Base-by-base conservation (phyloP, 2,888 invertebrate species). In the Orthosia incerta region DNA sequence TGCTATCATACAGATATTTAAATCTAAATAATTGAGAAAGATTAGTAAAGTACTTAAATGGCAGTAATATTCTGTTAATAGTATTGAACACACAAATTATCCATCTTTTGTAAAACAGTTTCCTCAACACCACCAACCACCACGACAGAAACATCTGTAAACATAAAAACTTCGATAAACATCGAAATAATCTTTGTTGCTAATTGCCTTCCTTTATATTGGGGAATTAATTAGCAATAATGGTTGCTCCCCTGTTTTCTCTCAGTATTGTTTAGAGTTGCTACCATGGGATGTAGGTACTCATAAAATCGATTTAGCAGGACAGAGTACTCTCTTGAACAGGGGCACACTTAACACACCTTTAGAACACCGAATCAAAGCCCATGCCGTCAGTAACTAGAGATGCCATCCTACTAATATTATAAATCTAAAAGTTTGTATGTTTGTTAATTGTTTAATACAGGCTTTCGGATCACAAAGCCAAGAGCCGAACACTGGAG, bases 151-250 rank as follows among this genome's bases (percentile, higher is more conserved):
- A 55, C 20, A 79, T 61, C n/a, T 20, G 23, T 56, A 26, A 79
- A 18, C 46, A 16, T 60, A 55, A 74, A 63, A 74, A 46, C 45
- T 23, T 50, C 39, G 51, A 59, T 71, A 62, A 51, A 59, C 48
- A 53, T 50, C 48, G 5, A 59, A 55, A 59, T 60, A 55, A 64
- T 63, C 4, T 48, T 2, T 50, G n/a, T 15, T 20, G n/a, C 16
- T 74, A 76, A 60, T 80, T 80, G 13, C 31, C 64, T 76, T 53
- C 12, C n/a, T 48, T 63, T 12, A 18, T 56, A 31, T 72, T 31
- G n/a, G 31, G 9, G 31, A 62, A 79, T 76, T 59, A 60, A 80
- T 65, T 55, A 55, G 60, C 46, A 46, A 51, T 76, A 56, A 80
- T 50, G 53, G n/a, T 26, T 50, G n/a, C 13, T 39, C 2, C 50